Evolutionary conservation across 2,888 invertebrate species (phyloP).

Genomic region (Pelosia muscerda): DNA sequence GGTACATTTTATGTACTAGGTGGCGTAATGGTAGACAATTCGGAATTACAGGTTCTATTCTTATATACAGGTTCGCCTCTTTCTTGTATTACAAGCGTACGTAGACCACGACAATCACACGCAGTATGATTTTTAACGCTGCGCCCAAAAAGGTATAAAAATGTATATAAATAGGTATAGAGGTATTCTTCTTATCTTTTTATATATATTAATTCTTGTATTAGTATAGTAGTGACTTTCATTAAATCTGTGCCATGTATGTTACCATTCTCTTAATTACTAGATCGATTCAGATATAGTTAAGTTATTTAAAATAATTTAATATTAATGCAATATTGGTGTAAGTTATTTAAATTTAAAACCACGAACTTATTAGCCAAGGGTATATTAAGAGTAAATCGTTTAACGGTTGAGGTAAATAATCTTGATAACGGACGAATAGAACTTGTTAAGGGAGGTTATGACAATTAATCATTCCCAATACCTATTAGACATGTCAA

Average conservation of each 20-base stretch:
- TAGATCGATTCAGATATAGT: no score
- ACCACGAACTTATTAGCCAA: neutral
- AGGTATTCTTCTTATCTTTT: no score
- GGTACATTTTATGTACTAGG: neutral
- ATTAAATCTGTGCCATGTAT: no score
- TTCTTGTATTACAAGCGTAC: no score
- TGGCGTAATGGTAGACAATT: neutral
- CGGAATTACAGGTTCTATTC: no score
- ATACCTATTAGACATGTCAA: slow-evolving; percentile 48
- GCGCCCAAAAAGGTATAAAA: neutral
- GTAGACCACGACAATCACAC: no score
- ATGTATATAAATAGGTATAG: neutral
- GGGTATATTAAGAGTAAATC: neutral
- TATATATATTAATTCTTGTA: no score
- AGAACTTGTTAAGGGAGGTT: neutral
- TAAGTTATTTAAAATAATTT: no score
- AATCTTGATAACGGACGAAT: neutral
- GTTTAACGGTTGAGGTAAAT: neutral
- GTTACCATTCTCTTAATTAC: no score
- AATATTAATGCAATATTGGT: no score
- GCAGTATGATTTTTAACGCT: neutral
- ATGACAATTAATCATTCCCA: slow-evolving; percentile 44
- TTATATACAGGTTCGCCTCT: no score
- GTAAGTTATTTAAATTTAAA: neutral
- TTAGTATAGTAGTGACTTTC: no score